Evolutionary conservation across 1,140 invertebrate genomes (phyloP).

Genomic region (Drosophila nikananu): DNA sequence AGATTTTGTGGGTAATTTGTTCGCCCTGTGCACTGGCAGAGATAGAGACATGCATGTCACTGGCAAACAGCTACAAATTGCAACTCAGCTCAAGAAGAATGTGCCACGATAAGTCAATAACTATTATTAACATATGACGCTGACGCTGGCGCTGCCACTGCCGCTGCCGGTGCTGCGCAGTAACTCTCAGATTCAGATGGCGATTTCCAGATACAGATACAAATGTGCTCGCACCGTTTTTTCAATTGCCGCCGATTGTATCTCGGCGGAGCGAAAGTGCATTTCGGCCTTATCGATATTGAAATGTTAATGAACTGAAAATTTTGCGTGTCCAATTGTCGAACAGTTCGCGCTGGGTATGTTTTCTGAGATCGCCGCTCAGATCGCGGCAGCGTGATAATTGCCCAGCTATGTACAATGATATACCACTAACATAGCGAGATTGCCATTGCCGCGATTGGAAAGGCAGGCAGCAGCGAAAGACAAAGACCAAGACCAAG

Average conservation of each 20-base stretch:
- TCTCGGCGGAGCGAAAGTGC: slow-evolving; percentile 67
- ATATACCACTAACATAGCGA: slow-evolving; percentile 58
- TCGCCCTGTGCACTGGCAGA: neutral
- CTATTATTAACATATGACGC: slow-evolving; percentile 68
- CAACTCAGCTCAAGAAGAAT: slow-evolving; percentile 57
- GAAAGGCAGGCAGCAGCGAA: slow-evolving; percentile 64
- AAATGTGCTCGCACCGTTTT: slow-evolving; percentile 44
- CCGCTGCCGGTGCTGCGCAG: slow-evolving; percentile 8
- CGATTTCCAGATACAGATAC: slow-evolving; percentile 41
- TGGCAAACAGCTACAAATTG: slow-evolving; percentile 65
- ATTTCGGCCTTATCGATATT: slow-evolving; percentile 67
- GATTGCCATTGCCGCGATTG: slow-evolving; percentile 54
- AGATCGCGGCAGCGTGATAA: slow-evolving; percentile 54
- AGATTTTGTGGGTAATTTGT: neutral
- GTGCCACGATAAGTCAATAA: slow-evolving; percentile 78
- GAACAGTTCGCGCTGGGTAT: slow-evolving; percentile 50
- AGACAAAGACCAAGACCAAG: slow-evolving; percentile 29
- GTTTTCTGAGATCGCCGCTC: slow-evolving; percentile 28
- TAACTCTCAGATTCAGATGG: slow-evolving; percentile 20
- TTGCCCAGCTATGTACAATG: slow-evolving; percentile 59
- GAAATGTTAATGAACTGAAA: slow-evolving; percentile 80
- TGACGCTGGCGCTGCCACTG: slow-evolving; percentile 7
- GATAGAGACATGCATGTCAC: slow-evolving; percentile 57
- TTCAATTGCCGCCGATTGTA: slow-evolving; percentile 46
- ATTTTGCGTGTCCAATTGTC: slow-evolving; percentile 78